phyloP scores from a whole-genome alignment of 1,140 invertebrate species.

The Drosophila kohkoa region DNA sequence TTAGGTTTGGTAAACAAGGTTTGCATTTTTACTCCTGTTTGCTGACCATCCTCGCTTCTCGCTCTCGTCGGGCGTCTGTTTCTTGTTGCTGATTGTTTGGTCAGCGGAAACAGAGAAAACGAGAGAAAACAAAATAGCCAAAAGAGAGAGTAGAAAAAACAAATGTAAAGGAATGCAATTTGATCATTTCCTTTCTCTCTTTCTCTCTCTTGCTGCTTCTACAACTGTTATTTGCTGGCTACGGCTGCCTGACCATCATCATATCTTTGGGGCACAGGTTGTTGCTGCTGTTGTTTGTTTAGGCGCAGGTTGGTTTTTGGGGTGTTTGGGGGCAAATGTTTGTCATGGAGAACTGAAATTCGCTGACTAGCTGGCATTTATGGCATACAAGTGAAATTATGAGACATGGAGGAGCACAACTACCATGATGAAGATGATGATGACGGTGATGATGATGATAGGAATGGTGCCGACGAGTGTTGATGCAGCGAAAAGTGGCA shows the following conservation, averaged over 20 bases:
- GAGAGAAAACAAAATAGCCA: constrained; percentile 27
- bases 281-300: constrained; percentile 40
- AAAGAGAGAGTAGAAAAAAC: not conserved
- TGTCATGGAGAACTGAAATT: constrained; percentile 33
- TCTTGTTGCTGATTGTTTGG: constrained; percentile 51
- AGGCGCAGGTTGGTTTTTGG: constrained; percentile 18
- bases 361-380: constrained; percentile 53
- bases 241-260: constrained; percentile 11
- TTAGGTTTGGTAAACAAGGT: constrained; percentile 32
- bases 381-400: constrained; percentile 71
- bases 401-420: constrained; percentile 61
- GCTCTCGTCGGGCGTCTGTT: constrained; percentile 13
- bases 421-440: constrained; percentile 42
- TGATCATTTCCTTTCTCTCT: constrained; percentile 13
- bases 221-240: constrained; percentile 21
- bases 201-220: not conserved
- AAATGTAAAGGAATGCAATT: constrained; percentile 55
- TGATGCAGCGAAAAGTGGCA: constrained; percentile 5
- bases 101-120: constrained; percentile 31
- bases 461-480: constrained; percentile 29
- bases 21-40: constrained; percentile 32
- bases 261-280: constrained; percentile 27
- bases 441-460: constrained; percentile 42
- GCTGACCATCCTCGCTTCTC: constrained; percentile 42
- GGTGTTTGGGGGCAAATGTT: constrained; percentile 43